Evolutionary conservation across 1,140 invertebrate species (phyloP).

Genomic region (Pogonus chalceus): DNA sequence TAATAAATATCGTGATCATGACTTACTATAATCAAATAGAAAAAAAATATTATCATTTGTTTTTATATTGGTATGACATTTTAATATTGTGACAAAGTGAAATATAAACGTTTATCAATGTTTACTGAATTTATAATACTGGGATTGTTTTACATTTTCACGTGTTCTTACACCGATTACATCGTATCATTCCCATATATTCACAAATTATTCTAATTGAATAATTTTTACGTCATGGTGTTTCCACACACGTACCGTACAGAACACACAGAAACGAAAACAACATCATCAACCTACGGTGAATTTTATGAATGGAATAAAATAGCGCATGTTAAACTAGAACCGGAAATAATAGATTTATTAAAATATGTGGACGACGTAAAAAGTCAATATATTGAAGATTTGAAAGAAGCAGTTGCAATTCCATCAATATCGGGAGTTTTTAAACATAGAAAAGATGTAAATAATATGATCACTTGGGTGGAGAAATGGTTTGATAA

Average conservation of each 20-base stretch:
- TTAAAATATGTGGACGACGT: conserved; percentile 28
- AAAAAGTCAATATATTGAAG: conserved; percentile 19
- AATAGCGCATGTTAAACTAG: conserved; percentile 28
- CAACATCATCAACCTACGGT: conserved; percentile 28
- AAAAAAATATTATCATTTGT: too few species aligned
- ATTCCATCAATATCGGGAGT: conserved; percentile 25
- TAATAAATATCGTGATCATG: too few species aligned
- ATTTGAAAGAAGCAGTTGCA: conserved; percentile 24
- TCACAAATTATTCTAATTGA: conserved; percentile 19
- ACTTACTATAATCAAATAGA: too few species aligned
- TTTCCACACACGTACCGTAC: conserved; percentile 30
- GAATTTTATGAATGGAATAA: conserved; percentile 24
- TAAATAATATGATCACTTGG: conserved; percentile 23
- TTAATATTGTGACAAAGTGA: too few species aligned
- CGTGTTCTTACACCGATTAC: conserved; percentile 28
- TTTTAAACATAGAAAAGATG: conserved; percentile 21
- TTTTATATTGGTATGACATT: too few species aligned
- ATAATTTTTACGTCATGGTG: conserved; percentile 20
- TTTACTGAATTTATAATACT: conserved; percentile 22
- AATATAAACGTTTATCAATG: too few species aligned
- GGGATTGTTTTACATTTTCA: conserved; percentile 26
- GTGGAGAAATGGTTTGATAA: conserved; percentile 27
- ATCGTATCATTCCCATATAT: conserved; percentile 27
- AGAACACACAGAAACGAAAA: conserved; percentile 32
- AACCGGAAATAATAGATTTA: conserved; percentile 23